Evolutionary conservation across 2,113 vertebrate genomes (phyloP).

Genomic region (Sarotherodon lohbergeri): DNA sequence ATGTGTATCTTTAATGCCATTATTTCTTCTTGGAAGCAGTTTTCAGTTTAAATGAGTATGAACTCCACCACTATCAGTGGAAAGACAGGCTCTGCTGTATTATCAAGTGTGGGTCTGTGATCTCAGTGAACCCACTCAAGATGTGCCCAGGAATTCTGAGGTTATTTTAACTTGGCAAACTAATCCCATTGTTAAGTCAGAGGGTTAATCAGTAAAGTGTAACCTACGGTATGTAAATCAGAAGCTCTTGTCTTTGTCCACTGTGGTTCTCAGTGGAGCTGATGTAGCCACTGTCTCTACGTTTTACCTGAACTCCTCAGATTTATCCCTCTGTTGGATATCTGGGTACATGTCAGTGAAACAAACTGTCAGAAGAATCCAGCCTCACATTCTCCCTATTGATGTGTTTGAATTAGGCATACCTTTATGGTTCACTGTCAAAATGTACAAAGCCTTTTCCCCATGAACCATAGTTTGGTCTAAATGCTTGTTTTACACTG

Average conservation of each 20-base stretch:
- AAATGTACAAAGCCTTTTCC: constrained; percentile 58
- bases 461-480: constrained; percentile 21
- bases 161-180: not conserved
- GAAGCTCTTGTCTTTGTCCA: not conserved
- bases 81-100: not conserved
- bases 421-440: not conserved
- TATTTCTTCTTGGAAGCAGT: not conserved
- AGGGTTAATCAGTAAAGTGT: not conserved
- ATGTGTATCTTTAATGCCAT: not conserved
- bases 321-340: not conserved
- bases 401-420: constrained; percentile 51
- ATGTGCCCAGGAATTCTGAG: not conserved
- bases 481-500: not conserved
- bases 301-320: not conserved
- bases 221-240: not conserved
- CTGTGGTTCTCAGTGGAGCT: not conserved
- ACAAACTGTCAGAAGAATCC: constrained; percentile 41
- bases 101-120: not conserved
- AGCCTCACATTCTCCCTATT: constrained; percentile 73
- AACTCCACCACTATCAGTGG: not conserved
- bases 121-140: not conserved
- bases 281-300: not conserved
- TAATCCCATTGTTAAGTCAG: not conserved
- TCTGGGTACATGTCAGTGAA: not conserved
- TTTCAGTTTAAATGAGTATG: not conserved